Base-by-base conservation (phyloP, 2,797 vertebrate genomes). In the Mormyrus hasselquistii region DNA sequence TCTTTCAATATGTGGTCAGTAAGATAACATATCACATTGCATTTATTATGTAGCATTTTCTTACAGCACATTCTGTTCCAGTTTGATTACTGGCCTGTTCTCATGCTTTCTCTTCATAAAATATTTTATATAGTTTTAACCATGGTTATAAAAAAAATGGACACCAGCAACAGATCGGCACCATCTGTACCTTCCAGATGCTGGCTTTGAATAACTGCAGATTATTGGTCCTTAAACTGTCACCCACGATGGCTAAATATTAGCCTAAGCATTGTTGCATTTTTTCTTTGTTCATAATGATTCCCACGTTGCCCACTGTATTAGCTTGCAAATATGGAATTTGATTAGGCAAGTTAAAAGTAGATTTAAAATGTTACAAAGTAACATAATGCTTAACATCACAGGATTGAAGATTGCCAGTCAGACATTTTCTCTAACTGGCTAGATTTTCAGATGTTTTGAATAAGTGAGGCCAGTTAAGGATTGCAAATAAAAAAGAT, bases 71-170 rank as follows among this genome's bases (percentile, higher is more conserved):
- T 85, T 85, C 44, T 85, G 82, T 49, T 49, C 82, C 82, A 85
- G 10, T 8, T 85, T 52, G 47, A 52, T 52, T 49, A 12, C 47
- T 85, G 9, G 47, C 19, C 22, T 85, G 44, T 25, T 85, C 12
- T 52, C 44, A 16, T 85, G 82, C 82, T 47, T 85, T 85, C 19
- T 85, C 25, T 85, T 85, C 47, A 85, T 85, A 52, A 52, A 79
- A 79, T 79, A 44, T 44, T 79, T 79, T 44, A 79, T 79, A 38
- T n/a, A 79, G 73, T 79, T 79, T 79, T 44, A 79, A 79, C 73
- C 73, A 44, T 79, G 38, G 38, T 41, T 79, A 9, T 79, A 44
- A 79, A 79, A 34, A 57, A 44, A 41, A 79, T 44, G 73, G 73
- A 79, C 73, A 44, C 73, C 38, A 41, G 73, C 73, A 44, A 79